These are phyloP conservation scores for Cyanistes caeruleus DNA, from an alignment of 2,113 vertebrate genomes.

Conservation along the genomic window DNA sequence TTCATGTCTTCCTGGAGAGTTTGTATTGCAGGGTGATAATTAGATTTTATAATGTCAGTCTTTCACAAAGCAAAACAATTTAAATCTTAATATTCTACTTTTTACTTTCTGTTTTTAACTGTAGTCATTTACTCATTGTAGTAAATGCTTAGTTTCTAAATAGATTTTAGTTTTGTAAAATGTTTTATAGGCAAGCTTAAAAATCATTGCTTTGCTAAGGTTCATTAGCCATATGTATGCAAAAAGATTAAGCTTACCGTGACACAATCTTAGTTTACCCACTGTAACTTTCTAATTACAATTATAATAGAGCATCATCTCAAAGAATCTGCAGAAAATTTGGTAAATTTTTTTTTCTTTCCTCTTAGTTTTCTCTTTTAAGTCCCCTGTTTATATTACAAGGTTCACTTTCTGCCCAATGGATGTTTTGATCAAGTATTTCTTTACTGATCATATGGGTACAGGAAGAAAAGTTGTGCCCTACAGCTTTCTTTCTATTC, in stretches of 20 bases:
- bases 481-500: not conserved
- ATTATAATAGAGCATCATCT: not conserved
- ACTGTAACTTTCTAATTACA: not conserved
- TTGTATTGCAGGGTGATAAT: not conserved
- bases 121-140: not conserved
- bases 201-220: not conserved
- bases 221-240: not conserved
- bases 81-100: not conserved
- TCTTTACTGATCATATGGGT: not conserved
- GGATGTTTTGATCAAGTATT: not conserved
- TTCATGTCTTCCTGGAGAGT: not conserved
- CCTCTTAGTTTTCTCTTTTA: not conserved
- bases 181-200: not conserved
- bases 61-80: not conserved
- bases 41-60: not conserved
- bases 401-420: not conserved
- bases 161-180: not conserved
- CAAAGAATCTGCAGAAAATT: not conserved
- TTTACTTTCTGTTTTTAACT: not conserved
- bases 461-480: not conserved
- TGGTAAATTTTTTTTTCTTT: not conserved
- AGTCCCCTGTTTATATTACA: not conserved
- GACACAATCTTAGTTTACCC: not conserved
- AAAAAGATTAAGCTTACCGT: not conserved
- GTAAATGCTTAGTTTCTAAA: not conserved